These are phyloP conservation scores for Callaeas wilsoni DNA, from an alignment of 2,113 vertebrate genomes.

Conservation along the genomic window DNA sequence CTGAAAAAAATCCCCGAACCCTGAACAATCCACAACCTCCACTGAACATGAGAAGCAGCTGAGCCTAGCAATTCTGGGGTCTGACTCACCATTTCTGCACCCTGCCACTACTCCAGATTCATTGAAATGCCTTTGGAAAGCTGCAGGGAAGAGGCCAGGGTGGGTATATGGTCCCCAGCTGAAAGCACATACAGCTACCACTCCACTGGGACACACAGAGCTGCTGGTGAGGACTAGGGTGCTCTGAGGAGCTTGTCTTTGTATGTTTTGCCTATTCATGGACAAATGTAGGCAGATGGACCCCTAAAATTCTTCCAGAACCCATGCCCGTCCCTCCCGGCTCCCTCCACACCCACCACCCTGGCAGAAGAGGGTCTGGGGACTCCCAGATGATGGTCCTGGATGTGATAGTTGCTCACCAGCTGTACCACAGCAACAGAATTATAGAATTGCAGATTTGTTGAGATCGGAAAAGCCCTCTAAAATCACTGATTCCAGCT, in stretches of 20 bases:
- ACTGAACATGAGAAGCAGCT: not conserved
- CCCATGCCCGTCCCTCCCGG: rapidly evolving
- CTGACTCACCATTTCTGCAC: not conserved
- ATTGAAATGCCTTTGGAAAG: not conserved
- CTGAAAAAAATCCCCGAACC: not conserved
- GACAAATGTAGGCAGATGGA: not conserved
- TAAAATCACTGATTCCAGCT: not conserved
- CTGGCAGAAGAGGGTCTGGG: no score
- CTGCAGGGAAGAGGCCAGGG: rapidly evolving
- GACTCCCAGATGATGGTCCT: not conserved
- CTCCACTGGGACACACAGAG: not conserved
- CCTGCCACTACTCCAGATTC: not conserved
- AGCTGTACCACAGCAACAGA: not conserved
- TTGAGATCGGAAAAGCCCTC: not conserved
- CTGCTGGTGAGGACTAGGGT: not conserved
- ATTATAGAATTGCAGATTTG: not conserved
- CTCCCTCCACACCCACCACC: not conserved
- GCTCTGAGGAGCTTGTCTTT: not conserved
- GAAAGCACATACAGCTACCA: not conserved
- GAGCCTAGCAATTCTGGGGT: not conserved
- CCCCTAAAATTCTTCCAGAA: not conserved
- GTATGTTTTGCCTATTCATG: not conserved
- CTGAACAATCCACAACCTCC: not conserved
- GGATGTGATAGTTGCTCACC: rapidly evolving
- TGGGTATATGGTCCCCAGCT: no score